Percentiles rank a stretch among this genome's conserved stretches.
phyloP scores from a whole-genome alignment of 2,113 vertebrate genomes.

The Stercorarius parasiticus region DNA sequence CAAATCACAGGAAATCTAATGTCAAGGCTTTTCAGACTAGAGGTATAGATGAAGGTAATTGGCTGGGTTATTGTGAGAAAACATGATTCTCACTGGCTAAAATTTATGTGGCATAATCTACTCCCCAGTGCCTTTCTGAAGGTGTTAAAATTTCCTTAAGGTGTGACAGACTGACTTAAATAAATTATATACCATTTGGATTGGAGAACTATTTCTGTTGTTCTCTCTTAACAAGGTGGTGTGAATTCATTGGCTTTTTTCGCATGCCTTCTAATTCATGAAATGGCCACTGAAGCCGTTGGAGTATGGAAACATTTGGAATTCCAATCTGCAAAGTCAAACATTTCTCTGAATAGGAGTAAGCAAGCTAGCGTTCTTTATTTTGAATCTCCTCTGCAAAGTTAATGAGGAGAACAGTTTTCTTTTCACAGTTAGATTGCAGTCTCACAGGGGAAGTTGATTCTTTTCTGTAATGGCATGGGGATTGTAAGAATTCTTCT shows the following conservation, averaged over 20 bases:
- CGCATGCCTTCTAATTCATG: not conserved
- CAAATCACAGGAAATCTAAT: not conserved
- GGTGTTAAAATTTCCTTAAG: not conserved
- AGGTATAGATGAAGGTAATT: not conserved
- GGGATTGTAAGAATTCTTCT: not conserved
- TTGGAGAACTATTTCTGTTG: not conserved
- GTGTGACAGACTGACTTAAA: not conserved
- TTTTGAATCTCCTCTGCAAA: not conserved
- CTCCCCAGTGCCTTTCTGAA: not conserved
- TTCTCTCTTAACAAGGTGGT: not conserved
- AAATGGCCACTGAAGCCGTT: not conserved
- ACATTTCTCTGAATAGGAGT: not conserved
- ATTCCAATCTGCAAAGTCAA: not conserved
- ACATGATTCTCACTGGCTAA: not conserved
- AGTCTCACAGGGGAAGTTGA: not conserved
- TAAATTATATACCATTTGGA: not conserved
- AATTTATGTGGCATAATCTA: not conserved
- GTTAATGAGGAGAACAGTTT: not conserved
- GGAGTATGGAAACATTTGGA: not conserved
- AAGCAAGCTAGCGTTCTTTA: not conserved
- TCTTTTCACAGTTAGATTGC: not conserved
- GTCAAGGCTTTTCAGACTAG: not conserved
- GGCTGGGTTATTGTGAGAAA: not conserved
- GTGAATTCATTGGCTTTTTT: not conserved
- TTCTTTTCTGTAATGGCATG: not conserved